These are phyloP conservation scores for Probosciger aterrimus DNA, from an alignment of 2,113 vertebrate genomes.

Conservation along the genomic window DNA sequence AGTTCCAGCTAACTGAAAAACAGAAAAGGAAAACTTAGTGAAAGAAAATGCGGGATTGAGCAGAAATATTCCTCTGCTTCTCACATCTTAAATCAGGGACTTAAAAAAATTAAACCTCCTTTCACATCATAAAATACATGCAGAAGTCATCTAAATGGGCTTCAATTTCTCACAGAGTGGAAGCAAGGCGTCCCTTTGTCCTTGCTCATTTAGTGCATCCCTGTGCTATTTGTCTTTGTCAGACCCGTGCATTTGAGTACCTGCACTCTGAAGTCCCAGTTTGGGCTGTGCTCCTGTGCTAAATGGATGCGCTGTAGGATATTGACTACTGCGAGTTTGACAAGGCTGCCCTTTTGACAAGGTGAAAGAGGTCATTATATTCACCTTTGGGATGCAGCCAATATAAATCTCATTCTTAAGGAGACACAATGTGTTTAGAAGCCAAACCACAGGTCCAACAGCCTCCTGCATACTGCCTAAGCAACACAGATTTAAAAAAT, in stretches of 20 bases:
- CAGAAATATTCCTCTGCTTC: conserved; percentile 55
- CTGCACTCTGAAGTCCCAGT: conserved; percentile 69
- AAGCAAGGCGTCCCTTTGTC: conserved; percentile 82
- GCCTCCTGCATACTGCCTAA: background rate
- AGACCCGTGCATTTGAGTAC: conserved; percentile 72
- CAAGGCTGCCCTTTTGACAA: conserved; percentile 73
- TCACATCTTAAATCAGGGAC: conserved; percentile 49
- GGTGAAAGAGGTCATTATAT: conserved; percentile 71
- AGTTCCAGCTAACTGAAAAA: background rate
- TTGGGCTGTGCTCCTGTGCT: conserved; percentile 70
- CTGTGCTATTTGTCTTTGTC: conserved; percentile 89
- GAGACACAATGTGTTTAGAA: conserved; percentile 40
- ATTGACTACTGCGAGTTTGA: conserved; percentile 70
- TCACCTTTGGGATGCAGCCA: conserved; percentile 54
- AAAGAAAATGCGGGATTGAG: conserved; percentile 24
- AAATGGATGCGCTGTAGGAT: conserved; percentile 76
- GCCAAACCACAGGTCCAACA: background rate
- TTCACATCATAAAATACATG: conserved; percentile 61
- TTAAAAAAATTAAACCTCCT: conserved; percentile 69
- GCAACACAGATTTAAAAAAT: background rate
- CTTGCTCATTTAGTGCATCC: conserved; percentile 79
- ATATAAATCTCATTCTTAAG: conserved; percentile 59
- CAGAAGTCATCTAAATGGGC: conserved; percentile 62
- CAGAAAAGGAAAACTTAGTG: background rate
- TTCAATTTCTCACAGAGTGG: conserved; percentile 59